These are phyloP conservation scores for Camponotus vicinus DNA, from an alignment of 1,140 invertebrate genomes.

Conservation along the genomic window DNA sequence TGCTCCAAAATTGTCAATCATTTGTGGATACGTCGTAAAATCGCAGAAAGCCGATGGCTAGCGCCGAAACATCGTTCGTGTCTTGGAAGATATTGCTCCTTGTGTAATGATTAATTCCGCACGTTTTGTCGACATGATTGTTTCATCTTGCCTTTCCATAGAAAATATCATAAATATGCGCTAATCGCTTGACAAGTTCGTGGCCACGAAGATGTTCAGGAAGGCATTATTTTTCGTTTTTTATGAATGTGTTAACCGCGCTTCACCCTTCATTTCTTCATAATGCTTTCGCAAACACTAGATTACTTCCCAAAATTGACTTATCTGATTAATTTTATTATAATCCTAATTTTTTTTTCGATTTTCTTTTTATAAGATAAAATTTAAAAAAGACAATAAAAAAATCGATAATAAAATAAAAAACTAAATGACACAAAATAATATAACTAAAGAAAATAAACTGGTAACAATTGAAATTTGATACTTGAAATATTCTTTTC, in stretches of 20 bases:
- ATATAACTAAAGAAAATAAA: neutral
- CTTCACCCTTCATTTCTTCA: slow-evolving; percentile 25
- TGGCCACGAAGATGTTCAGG: slow-evolving; percentile 72
- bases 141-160: slow-evolving; percentile 84
- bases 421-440: neutral
- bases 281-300: neutral
- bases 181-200: slow-evolving; percentile 70
- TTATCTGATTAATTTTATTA: slow-evolving; percentile 17
- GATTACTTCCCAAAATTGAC: neutral
- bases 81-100: slow-evolving; percentile 67
- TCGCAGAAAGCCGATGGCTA: slow-evolving; percentile 72
- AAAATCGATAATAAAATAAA: neutral
- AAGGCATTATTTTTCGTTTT: neutral
- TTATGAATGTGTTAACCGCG: neutral
- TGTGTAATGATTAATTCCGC: slow-evolving; percentile 68
- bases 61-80: slow-evolving; percentile 73
- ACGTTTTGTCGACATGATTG: slow-evolving; percentile 74
- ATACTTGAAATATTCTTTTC: neutral
- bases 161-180: slow-evolving; percentile 74
- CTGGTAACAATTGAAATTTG: neutral
- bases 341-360: neutral
- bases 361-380: neutral
- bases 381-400: neutral
- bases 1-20: slow-evolving; percentile 79
- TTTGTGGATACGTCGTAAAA: slow-evolving; percentile 70